Conservation (phyloP, 2,797 vertebrate species). For the Halcyon leucocephala region DNA sequence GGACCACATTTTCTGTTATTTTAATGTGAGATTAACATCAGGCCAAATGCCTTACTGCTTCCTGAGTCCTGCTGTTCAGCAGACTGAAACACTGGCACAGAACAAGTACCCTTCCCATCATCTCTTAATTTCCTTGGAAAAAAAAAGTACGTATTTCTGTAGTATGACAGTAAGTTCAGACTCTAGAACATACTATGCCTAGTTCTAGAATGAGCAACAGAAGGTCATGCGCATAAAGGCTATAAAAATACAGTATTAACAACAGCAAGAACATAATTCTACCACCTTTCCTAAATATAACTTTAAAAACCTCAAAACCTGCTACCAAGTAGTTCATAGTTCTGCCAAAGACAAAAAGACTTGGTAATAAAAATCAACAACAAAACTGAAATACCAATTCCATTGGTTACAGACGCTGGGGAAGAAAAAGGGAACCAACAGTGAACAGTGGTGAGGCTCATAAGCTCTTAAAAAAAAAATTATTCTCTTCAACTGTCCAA, state of each 20-base stretch:
- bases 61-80: constrained; percentile 22
- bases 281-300: background rate
- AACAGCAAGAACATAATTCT: background rate
- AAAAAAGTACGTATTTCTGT: background rate
- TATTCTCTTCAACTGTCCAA: background rate
- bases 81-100: constrained; percentile 7
- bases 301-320: background rate
- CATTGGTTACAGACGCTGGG: background rate
- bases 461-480: background rate
- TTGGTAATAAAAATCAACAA: background rate
- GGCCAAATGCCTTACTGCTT: constrained; percentile 8
- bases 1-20: constrained; percentile 13
- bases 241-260: background rate
- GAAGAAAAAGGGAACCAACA: background rate
- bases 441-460: background rate
- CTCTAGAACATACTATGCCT: background rate
- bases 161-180: background rate
- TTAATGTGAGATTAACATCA: background rate
- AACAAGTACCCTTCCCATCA: background rate
- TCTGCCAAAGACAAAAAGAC: background rate
- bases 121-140: background rate
- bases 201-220: background rate
- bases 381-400: background rate
- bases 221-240: background rate
- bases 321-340: background rate